Evolutionary conservation across 2,113 vertebrate species (phyloP).

Genomic region (Amblyornis subalaris): DNA sequence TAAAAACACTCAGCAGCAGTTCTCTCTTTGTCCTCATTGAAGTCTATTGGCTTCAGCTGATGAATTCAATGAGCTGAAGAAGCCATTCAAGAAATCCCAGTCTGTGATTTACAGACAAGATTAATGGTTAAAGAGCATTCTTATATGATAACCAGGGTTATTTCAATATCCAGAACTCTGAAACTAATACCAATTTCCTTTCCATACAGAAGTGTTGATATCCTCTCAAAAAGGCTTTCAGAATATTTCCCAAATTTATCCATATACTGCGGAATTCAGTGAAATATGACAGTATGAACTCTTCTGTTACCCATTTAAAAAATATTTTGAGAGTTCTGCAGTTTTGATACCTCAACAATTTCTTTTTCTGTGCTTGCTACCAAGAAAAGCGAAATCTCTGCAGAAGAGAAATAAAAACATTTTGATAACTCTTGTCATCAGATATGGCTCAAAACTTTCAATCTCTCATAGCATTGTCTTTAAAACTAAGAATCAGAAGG

Average conservation of each 20-base stretch:
- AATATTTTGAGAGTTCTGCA: not conserved
- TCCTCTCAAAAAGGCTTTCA: not conserved
- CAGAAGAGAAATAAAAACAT: not conserved
- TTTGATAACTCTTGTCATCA: not conserved
- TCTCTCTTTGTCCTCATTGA: not conserved
- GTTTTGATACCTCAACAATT: not conserved
- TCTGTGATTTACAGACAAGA: not conserved
- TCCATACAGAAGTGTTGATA: not conserved
- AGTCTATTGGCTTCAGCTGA: not conserved
- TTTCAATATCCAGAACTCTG: not conserved
- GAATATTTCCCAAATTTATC: not conserved
- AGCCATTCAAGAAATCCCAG: not conserved
- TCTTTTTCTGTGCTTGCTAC: not conserved
- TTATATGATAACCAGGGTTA: not conserved
- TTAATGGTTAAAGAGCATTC: not conserved
- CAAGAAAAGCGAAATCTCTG: not conserved
- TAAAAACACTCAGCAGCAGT: not conserved
- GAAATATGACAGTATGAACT: not conserved
- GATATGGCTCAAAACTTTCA: not conserved
- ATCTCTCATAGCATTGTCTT: not conserved
- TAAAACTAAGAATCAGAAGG: not conserved
- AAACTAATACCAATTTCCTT: not conserved
- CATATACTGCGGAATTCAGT: not conserved
- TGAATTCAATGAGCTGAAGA: not conserved
- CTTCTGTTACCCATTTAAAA: not conserved